phyloP scores from a whole-genome alignment of 37 sponge, comb jelly and placozoan species.

The Halichondria panicea region DNA sequence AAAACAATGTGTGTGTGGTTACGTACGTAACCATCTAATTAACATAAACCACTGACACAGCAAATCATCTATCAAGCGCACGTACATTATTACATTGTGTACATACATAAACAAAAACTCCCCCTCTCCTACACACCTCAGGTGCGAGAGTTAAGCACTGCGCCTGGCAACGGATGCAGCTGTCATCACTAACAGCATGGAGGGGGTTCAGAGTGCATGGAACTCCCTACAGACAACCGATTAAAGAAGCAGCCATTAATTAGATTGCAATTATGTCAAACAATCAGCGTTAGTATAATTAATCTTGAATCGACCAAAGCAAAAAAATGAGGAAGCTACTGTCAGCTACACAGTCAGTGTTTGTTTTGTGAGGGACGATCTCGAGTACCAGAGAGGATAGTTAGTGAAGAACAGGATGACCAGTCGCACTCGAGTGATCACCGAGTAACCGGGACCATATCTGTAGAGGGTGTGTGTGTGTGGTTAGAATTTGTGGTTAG shows the following conservation, averaged over 20 bases:
- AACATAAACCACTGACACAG: not conserved
- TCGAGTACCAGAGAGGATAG: conserved; percentile 47
- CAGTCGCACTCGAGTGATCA: conserved; percentile 5
- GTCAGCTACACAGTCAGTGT: no score
- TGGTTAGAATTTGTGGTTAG: no score
- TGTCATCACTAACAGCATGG: conserved; percentile 54
- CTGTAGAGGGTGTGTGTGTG: no score
- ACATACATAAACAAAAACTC: no score
- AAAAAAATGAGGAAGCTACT: no score
- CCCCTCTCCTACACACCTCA: conserved; percentile 13
- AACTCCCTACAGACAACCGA: conserved; percentile 74
- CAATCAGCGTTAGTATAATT: no score
- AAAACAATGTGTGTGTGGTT: conserved; percentile 57
- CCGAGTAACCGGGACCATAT: no score
- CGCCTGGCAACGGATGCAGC: conserved; percentile 72
- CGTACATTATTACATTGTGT: not conserved
- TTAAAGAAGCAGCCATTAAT: no score
- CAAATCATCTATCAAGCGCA: not conserved
- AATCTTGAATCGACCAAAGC: no score
- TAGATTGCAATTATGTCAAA: no score
- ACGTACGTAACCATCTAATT: not conserved
- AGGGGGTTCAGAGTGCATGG: conserved; percentile 75
- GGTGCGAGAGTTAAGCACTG: conserved; percentile 72
- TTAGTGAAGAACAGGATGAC: conserved; percentile 30
- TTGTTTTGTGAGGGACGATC: no score